Base-by-base conservation (phyloP, 2,113 vertebrate species). In the Cavia porcellus region DNA sequence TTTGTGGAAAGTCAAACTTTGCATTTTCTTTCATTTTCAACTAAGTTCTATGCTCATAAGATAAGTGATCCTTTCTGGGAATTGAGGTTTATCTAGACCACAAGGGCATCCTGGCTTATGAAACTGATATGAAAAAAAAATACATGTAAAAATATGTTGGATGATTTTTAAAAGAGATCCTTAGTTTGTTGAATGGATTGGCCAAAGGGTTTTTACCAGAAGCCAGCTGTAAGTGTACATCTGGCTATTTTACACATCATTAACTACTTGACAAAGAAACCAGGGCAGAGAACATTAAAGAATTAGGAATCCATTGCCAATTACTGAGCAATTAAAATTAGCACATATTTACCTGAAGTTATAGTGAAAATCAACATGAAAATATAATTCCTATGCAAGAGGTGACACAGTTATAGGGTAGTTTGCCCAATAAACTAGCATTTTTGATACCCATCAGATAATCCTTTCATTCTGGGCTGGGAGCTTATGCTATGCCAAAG, bases 11-110 rank as follows among this genome's bases (percentile, higher is more conserved):
- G 52, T 81, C 17, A 28, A 62, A 64, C 64, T 92, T 93, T 92
- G 30, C 20, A 84, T 90, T 93, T 97, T 86, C 79, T 96, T 97
- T 92, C 22, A 74, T 92, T 97, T 96, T 57, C 74, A 32, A 62
- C 24, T 19, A 25, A 93, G 57, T 95, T 93, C 85, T 96, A 66
- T 97, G 82, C 45, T 93, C 57, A 85, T 32, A 82, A 92, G 64
- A 66, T 75, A 96, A 94, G 50, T 90, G 86, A 92, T 93, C 13
- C 45, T 95, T 84, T 57, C 24, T 66, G 57, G 57, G 42, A 55
- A 92, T 61, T 75, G 81, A 88, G 47, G 42, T 92, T 81, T 89
- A 89, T 92, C 52, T 92, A 86, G 70, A 90, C 17, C 50, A 10
- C 1, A 90, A 75, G 77, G 81, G 35, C 17, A 12, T 22, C 8